phyloP scores from a whole-genome alignment of 2,113 vertebrate genomes.

The Apus apus region DNA sequence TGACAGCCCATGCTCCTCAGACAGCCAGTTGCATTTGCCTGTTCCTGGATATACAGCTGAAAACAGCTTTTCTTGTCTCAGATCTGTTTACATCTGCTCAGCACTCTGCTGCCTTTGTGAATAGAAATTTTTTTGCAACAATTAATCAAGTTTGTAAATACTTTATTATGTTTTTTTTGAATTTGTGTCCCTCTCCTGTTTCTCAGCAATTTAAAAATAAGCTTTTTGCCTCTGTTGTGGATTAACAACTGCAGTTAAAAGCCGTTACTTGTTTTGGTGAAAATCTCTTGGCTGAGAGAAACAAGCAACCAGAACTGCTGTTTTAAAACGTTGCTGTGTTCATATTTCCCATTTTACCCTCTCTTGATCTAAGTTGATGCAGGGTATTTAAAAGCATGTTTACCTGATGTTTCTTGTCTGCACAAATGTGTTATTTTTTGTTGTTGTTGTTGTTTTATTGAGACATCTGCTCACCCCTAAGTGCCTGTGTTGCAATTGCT shows the following conservation, averaged over 20 bases:
- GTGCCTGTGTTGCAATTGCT: not conserved
- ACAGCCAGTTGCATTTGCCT: rapidly evolving
- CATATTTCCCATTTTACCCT: not conserved
- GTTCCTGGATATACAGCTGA: not conserved
- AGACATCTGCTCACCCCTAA: not conserved
- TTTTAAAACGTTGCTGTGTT: not conserved
- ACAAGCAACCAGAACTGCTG: not conserved
- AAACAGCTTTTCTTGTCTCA: not conserved
- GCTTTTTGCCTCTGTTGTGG: not conserved
- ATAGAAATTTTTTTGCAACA: not conserved
- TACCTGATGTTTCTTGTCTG: not conserved
- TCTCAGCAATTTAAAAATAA: not conserved
- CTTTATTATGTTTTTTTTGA: not conserved
- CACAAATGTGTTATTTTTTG: not conserved
- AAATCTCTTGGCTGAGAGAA: not conserved
- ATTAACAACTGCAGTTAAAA: not conserved
- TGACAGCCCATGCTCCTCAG: not conserved
- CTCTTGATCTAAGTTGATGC: not conserved
- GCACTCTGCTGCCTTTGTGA: not conserved
- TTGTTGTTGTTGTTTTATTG: not conserved
- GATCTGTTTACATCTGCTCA: not conserved
- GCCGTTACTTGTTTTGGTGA: not conserved
- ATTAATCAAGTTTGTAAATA: not conserved
- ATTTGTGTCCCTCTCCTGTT: not conserved
- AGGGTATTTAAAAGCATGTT: not conserved